These are phyloP conservation scores for Parauchenoglanis punctatus DNA, from an alignment of 2,797 vertebrate genomes.

Conservation along the genomic window DNA sequence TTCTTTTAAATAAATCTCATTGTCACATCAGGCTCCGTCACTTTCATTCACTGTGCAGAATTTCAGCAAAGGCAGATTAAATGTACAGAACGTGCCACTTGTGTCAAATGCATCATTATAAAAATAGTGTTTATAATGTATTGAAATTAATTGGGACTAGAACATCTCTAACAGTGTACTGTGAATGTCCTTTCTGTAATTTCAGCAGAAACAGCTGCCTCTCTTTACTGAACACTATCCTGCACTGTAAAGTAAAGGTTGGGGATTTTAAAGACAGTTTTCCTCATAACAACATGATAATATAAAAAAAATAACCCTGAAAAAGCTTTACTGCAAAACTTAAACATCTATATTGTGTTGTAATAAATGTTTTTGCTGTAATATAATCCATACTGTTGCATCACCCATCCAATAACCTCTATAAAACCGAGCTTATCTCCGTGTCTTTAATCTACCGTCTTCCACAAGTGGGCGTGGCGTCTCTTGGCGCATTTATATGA, in stretches of 20 bases:
- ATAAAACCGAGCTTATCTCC: not conserved
- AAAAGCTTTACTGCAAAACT: not conserved
- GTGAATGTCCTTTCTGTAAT: not conserved
- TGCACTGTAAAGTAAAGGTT: too few species aligned
- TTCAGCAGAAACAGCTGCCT: not conserved
- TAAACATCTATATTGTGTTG: not conserved
- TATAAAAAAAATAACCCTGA: not conserved
- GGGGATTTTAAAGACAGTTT: too few species aligned
- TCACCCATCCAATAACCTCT: not conserved
- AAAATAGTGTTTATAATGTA: not conserved
- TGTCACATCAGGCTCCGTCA: constrained; percentile 57
- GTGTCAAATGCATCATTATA: not conserved
- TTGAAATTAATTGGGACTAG: not conserved
- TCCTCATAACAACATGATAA: too few species aligned
- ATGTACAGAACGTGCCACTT: too few species aligned
- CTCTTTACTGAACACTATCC: too few species aligned
- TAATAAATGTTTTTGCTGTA: not conserved
- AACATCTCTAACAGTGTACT: not conserved
- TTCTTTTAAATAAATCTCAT: constrained; percentile 73
- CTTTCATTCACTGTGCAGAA: not conserved
- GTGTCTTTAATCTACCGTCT: not conserved
- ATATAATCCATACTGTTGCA: not conserved
- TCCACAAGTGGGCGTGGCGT: constrained; percentile 8
- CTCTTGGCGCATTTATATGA: not conserved
- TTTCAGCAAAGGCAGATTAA: not conserved